phyloP scores from a whole-genome alignment of 2,888 invertebrate species.

The Nowickia ferox region DNA sequence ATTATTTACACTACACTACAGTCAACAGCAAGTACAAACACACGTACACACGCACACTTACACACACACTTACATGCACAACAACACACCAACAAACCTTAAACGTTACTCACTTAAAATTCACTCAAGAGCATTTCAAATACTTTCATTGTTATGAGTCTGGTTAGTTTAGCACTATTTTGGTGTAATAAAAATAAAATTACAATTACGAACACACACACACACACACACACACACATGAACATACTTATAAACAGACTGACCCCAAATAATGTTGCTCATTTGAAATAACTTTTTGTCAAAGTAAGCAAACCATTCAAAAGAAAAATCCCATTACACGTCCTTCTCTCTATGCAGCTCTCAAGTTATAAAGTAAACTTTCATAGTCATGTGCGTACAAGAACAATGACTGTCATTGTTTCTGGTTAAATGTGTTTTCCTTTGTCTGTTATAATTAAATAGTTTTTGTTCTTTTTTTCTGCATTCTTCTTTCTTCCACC shows the following conservation, averaged over 20 bases:
- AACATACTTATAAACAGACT: conserved; percentile 6
- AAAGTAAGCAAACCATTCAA: not conserved
- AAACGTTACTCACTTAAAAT: conserved; percentile 36
- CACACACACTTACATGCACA: no score
- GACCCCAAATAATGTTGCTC: not conserved
- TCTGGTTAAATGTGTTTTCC: conserved; percentile 38
- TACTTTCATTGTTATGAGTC: conserved; percentile 45
- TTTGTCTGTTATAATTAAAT: conserved; percentile 55
- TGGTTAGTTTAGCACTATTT: conserved; percentile 20
- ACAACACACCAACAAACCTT: not conserved
- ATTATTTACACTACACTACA: conserved; percentile 34
- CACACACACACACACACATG: not conserved
- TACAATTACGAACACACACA: not conserved
- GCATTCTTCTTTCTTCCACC: not conserved
- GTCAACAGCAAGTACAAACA: conserved; percentile 32
- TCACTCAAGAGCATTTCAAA: conserved; percentile 30
- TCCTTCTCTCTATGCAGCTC: not conserved
- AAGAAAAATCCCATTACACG: not conserved
- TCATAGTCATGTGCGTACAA: not conserved
- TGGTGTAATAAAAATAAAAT: conserved; percentile 24
- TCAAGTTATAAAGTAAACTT: conserved; percentile 18
- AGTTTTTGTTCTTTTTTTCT: conserved; percentile 29
- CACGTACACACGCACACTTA: not conserved
- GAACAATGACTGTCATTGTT: conserved; percentile 49
- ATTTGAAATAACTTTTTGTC: not conserved